phyloP scores from a whole-genome alignment of 1,140 invertebrate species.

The Aphelinus atriplicis region DNA sequence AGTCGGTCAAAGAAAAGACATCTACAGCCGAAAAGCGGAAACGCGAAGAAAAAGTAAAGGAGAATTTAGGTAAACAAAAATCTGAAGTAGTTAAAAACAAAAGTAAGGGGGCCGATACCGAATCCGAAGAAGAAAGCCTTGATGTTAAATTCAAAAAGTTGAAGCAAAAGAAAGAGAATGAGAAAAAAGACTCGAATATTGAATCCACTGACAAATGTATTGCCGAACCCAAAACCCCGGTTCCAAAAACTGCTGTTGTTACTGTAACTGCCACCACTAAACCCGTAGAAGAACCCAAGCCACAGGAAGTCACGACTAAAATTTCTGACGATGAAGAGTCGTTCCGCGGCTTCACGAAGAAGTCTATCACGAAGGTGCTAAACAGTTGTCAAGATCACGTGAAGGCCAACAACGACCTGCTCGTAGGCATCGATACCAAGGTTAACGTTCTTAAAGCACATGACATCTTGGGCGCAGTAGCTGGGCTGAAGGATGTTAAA shows the following conservation, averaged over 20 bases:
- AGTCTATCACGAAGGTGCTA: conserved; percentile 56
- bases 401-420: conserved; percentile 45
- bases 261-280: neutral
- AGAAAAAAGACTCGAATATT: conserved; percentile 34
- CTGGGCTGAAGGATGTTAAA: neutral
- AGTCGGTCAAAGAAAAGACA: conserved; percentile 19
- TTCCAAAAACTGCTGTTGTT: no score
- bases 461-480: neutral
- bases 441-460: conserved; percentile 12
- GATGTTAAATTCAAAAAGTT: conserved; percentile 53
- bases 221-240: conserved; percentile 2
- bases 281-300: conserved; percentile 4
- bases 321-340: conserved; percentile 66
- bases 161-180: conserved; percentile 53
- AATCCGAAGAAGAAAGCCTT: conserved; percentile 52
- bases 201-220: neutral
- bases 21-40: conserved; percentile 35
- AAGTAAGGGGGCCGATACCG: neutral
- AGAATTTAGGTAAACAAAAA: conserved; percentile 16
- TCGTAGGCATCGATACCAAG: conserved; percentile 22
- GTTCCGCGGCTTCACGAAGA: conserved; percentile 66
- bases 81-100: conserved; percentile 27
- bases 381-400: conserved; percentile 51
- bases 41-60: conserved; percentile 40
- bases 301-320: conserved; percentile 13